Evolutionary conservation across 2,888 invertebrate genomes (phyloP), one percentile per base, ranked within the genome.

Genomic region (Drosophila paramelanica): DNA sequence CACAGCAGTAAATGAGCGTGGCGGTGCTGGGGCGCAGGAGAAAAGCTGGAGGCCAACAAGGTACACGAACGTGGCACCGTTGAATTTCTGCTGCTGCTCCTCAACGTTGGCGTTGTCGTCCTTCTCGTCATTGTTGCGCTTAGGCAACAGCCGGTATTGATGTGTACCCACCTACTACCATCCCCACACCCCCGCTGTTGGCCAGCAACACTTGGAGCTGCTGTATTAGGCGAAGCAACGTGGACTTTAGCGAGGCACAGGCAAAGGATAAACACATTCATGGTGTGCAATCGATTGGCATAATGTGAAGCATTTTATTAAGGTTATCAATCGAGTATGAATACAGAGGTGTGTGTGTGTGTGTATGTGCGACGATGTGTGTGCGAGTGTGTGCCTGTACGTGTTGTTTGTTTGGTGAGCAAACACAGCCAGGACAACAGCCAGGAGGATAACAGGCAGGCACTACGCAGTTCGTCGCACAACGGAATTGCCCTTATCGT

Each of bases 221-320:
- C 73, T 75, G 75, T 74, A 75, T 70, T 74, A 74, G 76, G 33
- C 53, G 59, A 57, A n/a, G 75, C 42, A 55, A n/a, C 58, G 74
- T 61, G 57, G 56, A 64, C 59, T 58, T 55, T 67, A 70, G 75
- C 67, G 75, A 66, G 60, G 74, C 66, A 62, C 66, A 36, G 68
- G 78, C 81, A 81, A 87, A 82, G 89, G 87, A 87, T 87, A 87
- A 87, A 87, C 88, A 87, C 86, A 88, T 88, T 88, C 89, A 88
- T 88, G 89, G 81, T 88, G 89, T 88, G 88, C 89, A 88, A 88
- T 88, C 88, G 88, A 88, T 88, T 88, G 88, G 89, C 88, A 88
- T 89, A 88, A 89, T 88, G 89, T 81, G 88, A 81, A 78, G 88
- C 82, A 78, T 89, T 89, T 89, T 88, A 88, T 85, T 89, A 88